phyloP scores from a whole-genome alignment of 2,888 invertebrate genomes.

The Colostygia pectinataria region DNA sequence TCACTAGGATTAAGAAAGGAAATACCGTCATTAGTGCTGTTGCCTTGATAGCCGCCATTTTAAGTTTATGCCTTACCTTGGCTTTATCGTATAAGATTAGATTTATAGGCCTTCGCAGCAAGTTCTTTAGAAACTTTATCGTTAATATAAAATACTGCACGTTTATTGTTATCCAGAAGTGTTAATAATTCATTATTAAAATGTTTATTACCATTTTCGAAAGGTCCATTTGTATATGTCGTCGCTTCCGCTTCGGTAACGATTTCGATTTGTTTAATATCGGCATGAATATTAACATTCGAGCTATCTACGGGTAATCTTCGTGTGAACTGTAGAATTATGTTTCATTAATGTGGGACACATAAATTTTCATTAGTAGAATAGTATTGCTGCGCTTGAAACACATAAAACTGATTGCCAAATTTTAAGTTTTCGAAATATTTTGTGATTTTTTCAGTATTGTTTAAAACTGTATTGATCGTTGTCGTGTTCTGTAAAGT shows the following conservation, averaged over 20 bases:
- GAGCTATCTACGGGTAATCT: slow-evolving; percentile 35
- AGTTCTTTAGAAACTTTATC: slow-evolving; percentile 23
- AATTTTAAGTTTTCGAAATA: not conserved
- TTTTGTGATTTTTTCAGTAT: not conserved
- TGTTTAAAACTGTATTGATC: not conserved
- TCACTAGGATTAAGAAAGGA: slow-evolving; percentile 10
- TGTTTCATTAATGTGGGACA: slow-evolving; percentile 41
- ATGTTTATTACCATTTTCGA: slow-evolving; percentile 24
- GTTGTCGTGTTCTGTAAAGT: slow-evolving; percentile 14
- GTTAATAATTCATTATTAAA: slow-evolving; percentile 24
- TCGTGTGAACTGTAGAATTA: slow-evolving; percentile 47
- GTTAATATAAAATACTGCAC: slow-evolving; percentile 24
- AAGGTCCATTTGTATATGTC: slow-evolving; percentile 23
- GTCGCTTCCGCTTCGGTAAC: slow-evolving; percentile 18
- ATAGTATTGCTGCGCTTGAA: slow-evolving; percentile 14
- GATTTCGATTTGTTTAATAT: slow-evolving; percentile 27
- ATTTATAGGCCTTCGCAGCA: slow-evolving; percentile 27
- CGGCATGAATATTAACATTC: slow-evolving; percentile 22
- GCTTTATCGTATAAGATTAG: slow-evolving; percentile 23
- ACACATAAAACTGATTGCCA: slow-evolving; percentile 1
- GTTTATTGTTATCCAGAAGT: slow-evolving; percentile 22
- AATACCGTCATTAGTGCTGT: slow-evolving; percentile 22
- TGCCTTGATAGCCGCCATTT: slow-evolving; percentile 18
- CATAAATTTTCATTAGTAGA: slow-evolving; percentile 36
- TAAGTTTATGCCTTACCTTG: slow-evolving; percentile 18